phyloP scores from a whole-genome alignment of 2,797 vertebrate species.

The Eulemur coronatus region DNA sequence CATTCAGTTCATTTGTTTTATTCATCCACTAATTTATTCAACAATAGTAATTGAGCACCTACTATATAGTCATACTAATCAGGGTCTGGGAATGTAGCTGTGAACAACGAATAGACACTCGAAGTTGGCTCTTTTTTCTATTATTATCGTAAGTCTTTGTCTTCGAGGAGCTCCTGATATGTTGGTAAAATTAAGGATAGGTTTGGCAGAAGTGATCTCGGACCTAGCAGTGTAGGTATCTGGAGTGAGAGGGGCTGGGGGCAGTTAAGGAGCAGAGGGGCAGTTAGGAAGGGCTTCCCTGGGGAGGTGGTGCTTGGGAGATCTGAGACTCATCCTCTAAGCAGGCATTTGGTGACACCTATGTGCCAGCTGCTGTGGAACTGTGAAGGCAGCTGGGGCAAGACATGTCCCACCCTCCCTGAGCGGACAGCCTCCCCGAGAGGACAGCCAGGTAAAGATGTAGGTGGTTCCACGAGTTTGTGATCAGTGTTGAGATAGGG shows the following conservation, averaged over 20 bases:
- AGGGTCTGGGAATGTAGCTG: background rate
- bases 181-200: background rate
- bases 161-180: background rate
- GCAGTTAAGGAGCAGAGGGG: background rate
- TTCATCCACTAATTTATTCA: slow-evolving; percentile 19
- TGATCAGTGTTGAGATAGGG: background rate
- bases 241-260: background rate
- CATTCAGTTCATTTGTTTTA: background rate
- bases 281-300: background rate
- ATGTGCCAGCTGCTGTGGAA: background rate
- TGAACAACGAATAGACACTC: background rate
- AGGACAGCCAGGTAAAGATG: background rate
- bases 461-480: no score
- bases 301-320: background rate
- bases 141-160: background rate
- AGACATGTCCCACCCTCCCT: background rate
- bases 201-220: background rate
- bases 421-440: background rate
- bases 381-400: background rate
- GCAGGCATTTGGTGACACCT: background rate
- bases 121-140: background rate
- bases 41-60: background rate
- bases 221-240: background rate
- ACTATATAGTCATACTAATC: background rate
- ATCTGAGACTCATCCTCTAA: background rate